phyloP scores from a whole-genome alignment of 1,140 invertebrate genomes.

The Cephus cinctus region DNA sequence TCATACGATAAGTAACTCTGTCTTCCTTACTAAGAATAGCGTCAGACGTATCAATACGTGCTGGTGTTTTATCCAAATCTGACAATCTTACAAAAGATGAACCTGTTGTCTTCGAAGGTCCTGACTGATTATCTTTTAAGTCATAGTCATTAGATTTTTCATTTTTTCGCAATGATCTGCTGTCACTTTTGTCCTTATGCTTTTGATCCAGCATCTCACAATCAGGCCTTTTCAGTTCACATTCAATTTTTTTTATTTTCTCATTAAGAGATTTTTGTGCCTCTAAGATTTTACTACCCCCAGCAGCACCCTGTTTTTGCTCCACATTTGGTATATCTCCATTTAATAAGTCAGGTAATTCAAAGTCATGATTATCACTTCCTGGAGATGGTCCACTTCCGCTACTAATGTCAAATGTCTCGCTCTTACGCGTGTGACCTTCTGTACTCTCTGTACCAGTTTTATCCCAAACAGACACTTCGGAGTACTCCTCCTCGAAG shows the following conservation, averaged over 20 bases:
- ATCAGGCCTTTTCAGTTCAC: slow-evolving; percentile 40
- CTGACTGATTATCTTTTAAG: not conserved
- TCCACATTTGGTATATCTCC: slow-evolving; percentile 25
- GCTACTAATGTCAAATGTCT: slow-evolving; percentile 51
- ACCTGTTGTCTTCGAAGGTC: not conserved
- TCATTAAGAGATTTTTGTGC: slow-evolving; percentile 47
- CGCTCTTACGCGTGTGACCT: slow-evolving; percentile 41
- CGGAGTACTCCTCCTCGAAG: slow-evolving; percentile 38
- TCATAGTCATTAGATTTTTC: not conserved
- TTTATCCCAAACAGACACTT: slow-evolving; percentile 44
- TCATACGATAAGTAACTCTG: slow-evolving; percentile 44
- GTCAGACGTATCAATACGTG: slow-evolving; percentile 19
- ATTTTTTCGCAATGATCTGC: no score
- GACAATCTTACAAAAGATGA: slow-evolving; percentile 59
- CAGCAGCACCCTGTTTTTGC: slow-evolving; percentile 19
- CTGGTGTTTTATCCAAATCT: slow-evolving; percentile 59
- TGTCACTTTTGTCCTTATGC: not conserved
- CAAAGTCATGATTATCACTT: slow-evolving; percentile 44
- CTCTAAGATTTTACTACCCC: slow-evolving; percentile 36
- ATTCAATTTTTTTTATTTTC: slow-evolving; percentile 49
- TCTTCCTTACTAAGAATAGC: slow-evolving; percentile 26
- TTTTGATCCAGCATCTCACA: not conserved
- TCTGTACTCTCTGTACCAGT: slow-evolving; percentile 45
- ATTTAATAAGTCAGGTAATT: slow-evolving; percentile 34
- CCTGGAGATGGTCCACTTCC: slow-evolving; percentile 40